These are phyloP conservation scores for Tetragonisca angustula DNA, from an alignment of 2,888 invertebrate species.

Conservation along the genomic window DNA sequence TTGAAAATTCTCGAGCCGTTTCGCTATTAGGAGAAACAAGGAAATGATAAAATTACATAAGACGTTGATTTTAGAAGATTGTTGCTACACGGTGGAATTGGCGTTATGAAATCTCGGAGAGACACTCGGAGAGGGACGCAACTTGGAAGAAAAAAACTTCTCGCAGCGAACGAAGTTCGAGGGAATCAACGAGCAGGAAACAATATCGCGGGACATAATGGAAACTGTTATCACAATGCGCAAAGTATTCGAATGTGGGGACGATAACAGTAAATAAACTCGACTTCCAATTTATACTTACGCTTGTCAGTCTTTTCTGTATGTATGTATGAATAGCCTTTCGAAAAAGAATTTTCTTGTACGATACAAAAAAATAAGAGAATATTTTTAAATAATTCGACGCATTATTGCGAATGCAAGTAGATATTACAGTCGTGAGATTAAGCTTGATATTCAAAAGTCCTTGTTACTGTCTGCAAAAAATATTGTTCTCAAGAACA, in stretches of 20 bases:
- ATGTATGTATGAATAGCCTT: no score
- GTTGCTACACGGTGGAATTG: neutral
- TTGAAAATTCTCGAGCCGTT: neutral
- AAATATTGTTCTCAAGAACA: no score
- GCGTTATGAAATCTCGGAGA: neutral
- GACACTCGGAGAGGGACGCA: neutral
- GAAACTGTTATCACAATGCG: neutral
- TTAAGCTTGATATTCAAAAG: no score
- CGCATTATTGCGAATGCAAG: neutral
- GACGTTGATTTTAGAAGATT: conserved; percentile 1
- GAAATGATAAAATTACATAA: neutral
- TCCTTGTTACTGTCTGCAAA: no score
- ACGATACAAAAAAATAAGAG: no score
- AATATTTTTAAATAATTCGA: neutral
- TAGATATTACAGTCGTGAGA: no score
- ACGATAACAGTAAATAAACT: neutral
- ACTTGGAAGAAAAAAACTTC: neutral
- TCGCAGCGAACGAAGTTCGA: neutral
- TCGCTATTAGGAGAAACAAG: neutral
- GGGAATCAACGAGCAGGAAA: neutral
- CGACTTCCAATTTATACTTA: neutral
- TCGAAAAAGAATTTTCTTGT: neutral
- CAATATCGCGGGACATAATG: neutral
- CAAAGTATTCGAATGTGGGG: neutral
- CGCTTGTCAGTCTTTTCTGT: neutral